These are phyloP conservation scores for Ictalurus furcatus DNA, from an alignment of 2,113 vertebrate genomes.

Conservation along the genomic window DNA sequence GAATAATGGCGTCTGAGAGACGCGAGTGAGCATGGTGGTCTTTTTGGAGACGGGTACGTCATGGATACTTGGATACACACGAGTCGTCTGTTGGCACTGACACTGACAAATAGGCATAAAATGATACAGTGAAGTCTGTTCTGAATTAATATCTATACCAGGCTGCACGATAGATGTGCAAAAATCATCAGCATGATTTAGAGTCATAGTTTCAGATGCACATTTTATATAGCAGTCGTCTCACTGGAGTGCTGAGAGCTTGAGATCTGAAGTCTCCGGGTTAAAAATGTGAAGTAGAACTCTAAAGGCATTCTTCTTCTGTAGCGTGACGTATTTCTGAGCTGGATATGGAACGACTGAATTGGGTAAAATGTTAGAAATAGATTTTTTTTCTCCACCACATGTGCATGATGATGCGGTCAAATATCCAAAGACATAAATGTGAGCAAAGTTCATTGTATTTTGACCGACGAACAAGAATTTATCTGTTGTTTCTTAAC, in stretches of 20 bases:
- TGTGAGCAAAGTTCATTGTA: neutral
- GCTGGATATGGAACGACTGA: neutral
- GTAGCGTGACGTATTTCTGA: neutral
- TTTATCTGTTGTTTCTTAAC: neutral
- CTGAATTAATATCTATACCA: conserved; percentile 17
- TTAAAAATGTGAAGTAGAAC: neutral
- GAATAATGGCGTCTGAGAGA: conserved; percentile 42
- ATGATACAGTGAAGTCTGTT: conserved; percentile 18
- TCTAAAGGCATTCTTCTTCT: neutral
- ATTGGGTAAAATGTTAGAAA: neutral
- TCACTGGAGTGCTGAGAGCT: conserved; percentile 16
- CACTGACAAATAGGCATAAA: conserved; percentile 24
- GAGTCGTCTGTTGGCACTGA: conserved; percentile 14
- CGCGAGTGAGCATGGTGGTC: conserved; percentile 43
- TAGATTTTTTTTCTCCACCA: neutral
- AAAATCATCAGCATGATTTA: neutral
- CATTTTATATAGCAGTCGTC: neutral
- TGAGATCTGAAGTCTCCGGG: neutral
- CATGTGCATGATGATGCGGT: neutral
- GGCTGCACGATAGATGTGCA: neutral
- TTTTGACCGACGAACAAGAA: neutral
- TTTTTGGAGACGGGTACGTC: conserved; percentile 29
- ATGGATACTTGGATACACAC: conserved; percentile 10
- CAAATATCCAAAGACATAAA: neutral
- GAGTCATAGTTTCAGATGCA: neutral